Evolutionary conservation across 2,113 vertebrate genomes (phyloP).

Genomic region (Gallinago jamesoni): DNA sequence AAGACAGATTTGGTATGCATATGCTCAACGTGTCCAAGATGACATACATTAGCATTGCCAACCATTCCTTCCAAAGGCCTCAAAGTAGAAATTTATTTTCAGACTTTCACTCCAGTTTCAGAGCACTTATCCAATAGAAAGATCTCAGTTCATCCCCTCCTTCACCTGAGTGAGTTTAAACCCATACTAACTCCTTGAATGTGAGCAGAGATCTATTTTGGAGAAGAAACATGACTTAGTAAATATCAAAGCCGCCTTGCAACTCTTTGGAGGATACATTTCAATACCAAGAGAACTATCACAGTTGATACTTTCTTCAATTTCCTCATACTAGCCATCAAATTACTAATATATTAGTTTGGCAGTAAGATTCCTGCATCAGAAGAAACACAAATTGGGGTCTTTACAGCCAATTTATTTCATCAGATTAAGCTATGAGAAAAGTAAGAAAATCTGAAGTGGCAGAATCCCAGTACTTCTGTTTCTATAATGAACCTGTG

Average conservation of each 20-base stretch:
- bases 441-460: neutral
- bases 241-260: neutral
- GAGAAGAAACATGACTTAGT: neutral
- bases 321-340: neutral
- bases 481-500: neutral
- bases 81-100: neutral
- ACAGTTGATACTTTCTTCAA: neutral
- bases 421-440: neutral
- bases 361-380: neutral
- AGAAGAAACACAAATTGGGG: neutral
- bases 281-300: neutral
- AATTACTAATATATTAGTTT: neutral
- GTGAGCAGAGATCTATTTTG: neutral
- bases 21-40: neutral
- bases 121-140: neutral
- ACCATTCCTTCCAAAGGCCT: neutral
- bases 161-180: neutral
- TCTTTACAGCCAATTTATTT: neutral
- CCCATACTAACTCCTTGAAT: neutral
- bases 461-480: neutral
- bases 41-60: neutral
- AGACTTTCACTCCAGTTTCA: neutral
- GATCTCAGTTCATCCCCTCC: neutral
- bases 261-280: neutral
- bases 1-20: neutral